Percentiles rank a stretch among this genome's conserved stretches.
These are phyloP conservation scores for Percina caprodes DNA, from an alignment of 2,113 vertebrate genomes.

Conservation along the genomic window DNA sequence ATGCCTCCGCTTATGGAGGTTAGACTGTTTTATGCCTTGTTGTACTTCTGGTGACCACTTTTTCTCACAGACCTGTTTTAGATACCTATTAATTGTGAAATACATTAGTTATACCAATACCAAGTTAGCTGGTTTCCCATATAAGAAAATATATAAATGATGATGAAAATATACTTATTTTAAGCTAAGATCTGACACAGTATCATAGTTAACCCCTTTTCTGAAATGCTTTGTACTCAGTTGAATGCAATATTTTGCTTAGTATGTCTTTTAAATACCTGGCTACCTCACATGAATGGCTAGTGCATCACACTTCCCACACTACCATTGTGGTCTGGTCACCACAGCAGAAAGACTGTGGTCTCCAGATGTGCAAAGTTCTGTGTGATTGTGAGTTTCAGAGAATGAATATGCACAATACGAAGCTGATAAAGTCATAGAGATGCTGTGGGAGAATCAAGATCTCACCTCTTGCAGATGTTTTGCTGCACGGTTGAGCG, in stretches of 20 bases:
- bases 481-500: slow-evolving; percentile 87
- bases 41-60: background rate
- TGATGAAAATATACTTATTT: background rate
- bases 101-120: background rate
- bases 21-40: background rate
- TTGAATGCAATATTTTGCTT: background rate
- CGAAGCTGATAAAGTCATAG: background rate
- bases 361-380: background rate
- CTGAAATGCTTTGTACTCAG: background rate
- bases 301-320: background rate
- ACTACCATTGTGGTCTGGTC: background rate
- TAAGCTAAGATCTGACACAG: background rate
- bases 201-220: background rate
- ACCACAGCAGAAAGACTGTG: background rate
- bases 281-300: background rate
- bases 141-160: background rate
- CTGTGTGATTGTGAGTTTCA: background rate
- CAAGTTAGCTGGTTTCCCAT: background rate
- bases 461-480: slow-evolving; percentile 92
- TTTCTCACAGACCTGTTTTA: background rate
- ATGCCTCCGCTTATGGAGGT: background rate
- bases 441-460: background rate
- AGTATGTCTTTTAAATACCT: background rate
- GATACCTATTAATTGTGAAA: background rate
- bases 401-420: background rate